A percentile compares a stretch with the other conserved stretches of the same genome.
Conservation (phyloP, 2,888 invertebrate genomes). For the Lasioglossum calceatum region DNA sequence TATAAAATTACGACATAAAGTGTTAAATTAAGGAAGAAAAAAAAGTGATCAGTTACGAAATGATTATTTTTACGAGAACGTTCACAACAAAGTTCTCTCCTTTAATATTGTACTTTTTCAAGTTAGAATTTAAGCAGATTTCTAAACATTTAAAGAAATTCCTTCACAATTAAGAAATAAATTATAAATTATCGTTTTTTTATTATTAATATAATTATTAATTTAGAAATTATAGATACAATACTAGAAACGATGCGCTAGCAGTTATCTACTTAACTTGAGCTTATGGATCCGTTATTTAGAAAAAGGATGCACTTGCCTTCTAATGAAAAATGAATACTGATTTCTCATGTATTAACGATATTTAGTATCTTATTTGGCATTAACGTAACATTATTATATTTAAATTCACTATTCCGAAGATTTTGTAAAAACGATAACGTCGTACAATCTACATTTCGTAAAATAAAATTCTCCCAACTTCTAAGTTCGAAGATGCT, state of each 20-base stretch:
- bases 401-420: conserved; percentile 11
- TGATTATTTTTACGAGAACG: conserved; percentile 7
- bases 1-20: neutral
- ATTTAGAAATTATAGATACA: conserved; percentile 22
- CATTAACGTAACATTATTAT: conserved; percentile 13
- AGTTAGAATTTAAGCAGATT: neutral
- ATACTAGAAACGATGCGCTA: conserved; percentile 18
- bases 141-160: neutral
- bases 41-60: neutral
- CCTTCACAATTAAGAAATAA: conserved; percentile 18
- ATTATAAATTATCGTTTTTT: conserved; percentile 26
- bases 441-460: conserved; percentile 25
- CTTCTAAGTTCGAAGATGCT: conserved; percentile 38
- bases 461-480: conserved; percentile 34
- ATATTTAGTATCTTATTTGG: conserved; percentile 26
- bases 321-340: conserved; percentile 36
- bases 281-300: conserved; percentile 24
- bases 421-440: conserved; percentile 12
- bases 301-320: neutral
- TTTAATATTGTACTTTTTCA: neutral
- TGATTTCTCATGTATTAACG: conserved; percentile 27
- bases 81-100: neutral
- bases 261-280: conserved; percentile 10
- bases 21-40: conserved; percentile 2
- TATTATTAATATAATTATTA: conserved; percentile 24